These are phyloP conservation scores for Coelinius sp. DNA, from an alignment of 2,888 invertebrate species.

Conservation along the genomic window DNA sequence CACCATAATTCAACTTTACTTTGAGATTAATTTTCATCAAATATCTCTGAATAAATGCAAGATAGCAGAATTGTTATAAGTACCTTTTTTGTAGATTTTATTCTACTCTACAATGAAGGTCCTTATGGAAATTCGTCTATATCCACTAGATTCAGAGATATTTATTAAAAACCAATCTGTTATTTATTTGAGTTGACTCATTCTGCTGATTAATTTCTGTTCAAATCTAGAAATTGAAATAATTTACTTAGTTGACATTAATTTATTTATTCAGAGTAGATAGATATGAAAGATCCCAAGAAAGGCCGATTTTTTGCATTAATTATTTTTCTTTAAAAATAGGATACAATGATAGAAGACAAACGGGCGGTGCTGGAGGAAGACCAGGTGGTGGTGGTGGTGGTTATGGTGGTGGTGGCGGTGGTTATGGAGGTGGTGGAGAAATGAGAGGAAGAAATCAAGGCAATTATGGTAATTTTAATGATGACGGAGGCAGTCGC, in stretches of 20 bases:
- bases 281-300: too few relatives aligned
- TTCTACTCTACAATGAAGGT: too few relatives aligned
- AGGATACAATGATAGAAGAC: conserved; percentile 59
- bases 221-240: conserved; percentile 7
- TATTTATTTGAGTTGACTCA: background rate
- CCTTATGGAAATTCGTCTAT: too few relatives aligned
- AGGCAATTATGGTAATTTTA: conserved; percentile 64
- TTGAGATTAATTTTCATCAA: too few relatives aligned
- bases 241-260: too few relatives aligned
- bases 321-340: background rate
- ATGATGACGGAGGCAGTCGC: conserved; percentile 53
- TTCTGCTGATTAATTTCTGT: conserved; percentile 9
- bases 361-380: conserved; percentile 50
- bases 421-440: conserved; percentile 47
- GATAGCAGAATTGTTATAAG: too few relatives aligned
- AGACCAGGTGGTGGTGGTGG: conserved; percentile 53
- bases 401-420: conserved; percentile 46
- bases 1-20: too few relatives aligned
- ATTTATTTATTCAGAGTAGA: too few relatives aligned
- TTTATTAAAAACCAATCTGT: background rate
- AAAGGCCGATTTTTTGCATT: too few relatives aligned
- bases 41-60: too few relatives aligned
- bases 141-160: background rate
- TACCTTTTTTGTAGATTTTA: too few relatives aligned
- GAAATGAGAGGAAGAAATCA: conserved; percentile 58